Conservation (phyloP, 2,113 vertebrate genomes). For the Aptenodytes forsteri region DNA sequence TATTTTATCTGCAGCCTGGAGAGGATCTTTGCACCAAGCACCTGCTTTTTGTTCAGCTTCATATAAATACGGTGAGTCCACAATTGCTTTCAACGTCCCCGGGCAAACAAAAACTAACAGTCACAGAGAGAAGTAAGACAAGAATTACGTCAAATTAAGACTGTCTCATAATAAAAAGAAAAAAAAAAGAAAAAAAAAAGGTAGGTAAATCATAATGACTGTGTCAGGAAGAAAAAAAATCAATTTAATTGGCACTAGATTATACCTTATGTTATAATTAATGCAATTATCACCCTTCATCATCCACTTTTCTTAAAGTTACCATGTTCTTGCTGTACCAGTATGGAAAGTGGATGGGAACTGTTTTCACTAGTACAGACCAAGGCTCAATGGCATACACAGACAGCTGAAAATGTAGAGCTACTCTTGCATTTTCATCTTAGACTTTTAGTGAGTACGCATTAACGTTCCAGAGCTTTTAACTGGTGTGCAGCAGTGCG, state of each 20-base stretch:
- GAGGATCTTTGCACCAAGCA: conserved; percentile 98
- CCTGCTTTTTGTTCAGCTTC: conserved; percentile 99
- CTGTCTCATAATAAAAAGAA: conserved; percentile 28
- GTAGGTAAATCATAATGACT: conserved; percentile 58
- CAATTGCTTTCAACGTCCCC: conserved; percentile 97
- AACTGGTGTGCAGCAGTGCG: conserved; percentile 46
- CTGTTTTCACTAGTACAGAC: conserved; percentile 62
- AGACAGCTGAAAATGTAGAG: conserved; percentile 66
- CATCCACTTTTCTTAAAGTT: conserved; percentile 67
- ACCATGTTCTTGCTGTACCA: conserved; percentile 57
- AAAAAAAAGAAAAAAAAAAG: neutral
- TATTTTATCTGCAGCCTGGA: conserved; percentile 98
- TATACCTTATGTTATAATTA: conserved; percentile 55
- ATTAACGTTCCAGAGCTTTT: conserved; percentile 56
- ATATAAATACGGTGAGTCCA: conserved; percentile 95
- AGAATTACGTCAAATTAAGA: conserved; percentile 76
- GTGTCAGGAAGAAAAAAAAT: conserved; percentile 71
- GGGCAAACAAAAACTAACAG: conserved; percentile 99
- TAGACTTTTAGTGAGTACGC: conserved; percentile 55
- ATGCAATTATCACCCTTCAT: conserved; percentile 50
- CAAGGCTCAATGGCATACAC: conserved; percentile 61
- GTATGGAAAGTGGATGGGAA: conserved; percentile 45
- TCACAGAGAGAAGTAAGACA: conserved; percentile 86
- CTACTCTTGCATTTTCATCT: conserved; percentile 51
- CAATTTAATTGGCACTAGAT: conserved; percentile 65